These are phyloP conservation scores for Leptopilina drosophilae DNA, from an alignment of 2,888 invertebrate genomes.

Conservation along the genomic window DNA sequence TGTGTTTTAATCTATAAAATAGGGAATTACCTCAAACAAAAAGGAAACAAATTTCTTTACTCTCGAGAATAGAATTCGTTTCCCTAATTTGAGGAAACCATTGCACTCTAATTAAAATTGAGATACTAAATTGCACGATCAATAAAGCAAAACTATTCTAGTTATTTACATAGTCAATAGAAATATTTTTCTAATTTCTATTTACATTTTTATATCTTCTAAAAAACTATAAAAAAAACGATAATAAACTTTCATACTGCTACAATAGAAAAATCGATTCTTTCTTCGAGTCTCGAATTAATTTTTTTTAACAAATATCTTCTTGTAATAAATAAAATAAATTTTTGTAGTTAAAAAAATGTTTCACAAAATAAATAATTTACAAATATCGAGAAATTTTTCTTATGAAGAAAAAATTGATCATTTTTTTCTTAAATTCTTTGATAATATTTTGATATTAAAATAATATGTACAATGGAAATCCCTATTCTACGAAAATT, in stretches of 20 bases:
- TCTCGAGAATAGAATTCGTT: neutral
- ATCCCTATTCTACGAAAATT: conserved; percentile 18
- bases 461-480: conserved; percentile 29
- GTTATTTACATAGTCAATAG: conserved; percentile 11
- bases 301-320: too few relatives aligned
- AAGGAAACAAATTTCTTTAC: neutral
- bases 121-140: conserved; percentile 20
- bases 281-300: too few relatives aligned
- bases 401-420: too few relatives aligned
- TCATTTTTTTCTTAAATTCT: too few relatives aligned
- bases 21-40: neutral
- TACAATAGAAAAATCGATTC: too few relatives aligned
- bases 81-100: neutral
- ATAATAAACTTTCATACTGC: too few relatives aligned
- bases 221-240: too few relatives aligned
- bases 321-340: too few relatives aligned
- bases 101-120: conserved; percentile 21
- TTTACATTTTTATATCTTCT: too few relatives aligned
- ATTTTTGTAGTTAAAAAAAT: too few relatives aligned
- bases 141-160: conserved; percentile 7
- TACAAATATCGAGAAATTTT: too few relatives aligned
- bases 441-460: neutral
- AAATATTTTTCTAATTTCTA: conserved; percentile 12
- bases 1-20: conserved; percentile 9
- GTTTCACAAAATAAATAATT: too few relatives aligned